A percentile compares a stretch with the other conserved stretches of the same genome.
Conservation (phyloP, 1,140 invertebrate genomes). For the Drepana arcuata region DNA sequence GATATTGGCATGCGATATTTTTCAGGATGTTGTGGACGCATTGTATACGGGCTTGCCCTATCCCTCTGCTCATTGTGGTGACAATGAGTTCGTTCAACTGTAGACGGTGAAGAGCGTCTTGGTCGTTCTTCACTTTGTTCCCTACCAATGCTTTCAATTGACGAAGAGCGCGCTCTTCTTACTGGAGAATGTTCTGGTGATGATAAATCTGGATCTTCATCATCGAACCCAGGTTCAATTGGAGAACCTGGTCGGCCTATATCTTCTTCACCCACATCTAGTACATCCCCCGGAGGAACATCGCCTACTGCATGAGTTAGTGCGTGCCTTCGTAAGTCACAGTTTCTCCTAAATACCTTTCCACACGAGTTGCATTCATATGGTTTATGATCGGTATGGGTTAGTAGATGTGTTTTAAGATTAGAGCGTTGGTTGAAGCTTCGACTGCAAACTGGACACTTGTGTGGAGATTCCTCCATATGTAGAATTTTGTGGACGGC, state of each 20-base stretch:
- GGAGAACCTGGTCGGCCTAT: conserved; percentile 62
- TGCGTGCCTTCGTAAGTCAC: conserved; percentile 87
- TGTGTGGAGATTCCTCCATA: conserved; percentile 93
- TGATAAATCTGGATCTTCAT: conserved; percentile 73
- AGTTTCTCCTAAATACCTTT: conserved; percentile 89
- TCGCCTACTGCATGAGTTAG: conserved; percentile 89
- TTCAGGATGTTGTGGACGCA: conserved; percentile 73
- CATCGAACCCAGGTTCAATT: conserved; percentile 72
- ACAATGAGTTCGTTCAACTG: conserved; percentile 76
- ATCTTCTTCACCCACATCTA: conserved; percentile 77
- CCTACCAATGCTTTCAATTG: conserved; percentile 58
- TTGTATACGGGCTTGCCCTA: conserved; percentile 76
- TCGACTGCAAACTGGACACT: conserved; percentile 90
- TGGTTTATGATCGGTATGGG: conserved; percentile 95
- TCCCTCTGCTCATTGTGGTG: conserved; percentile 75
- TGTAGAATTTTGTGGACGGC: conserved; percentile 95
- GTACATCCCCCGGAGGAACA: conserved; percentile 80
- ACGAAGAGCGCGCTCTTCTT: conserved; percentile 64
- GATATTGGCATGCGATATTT: conserved; percentile 44
- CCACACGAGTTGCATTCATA: conserved; percentile 94
- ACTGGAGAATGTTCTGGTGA: conserved; percentile 74
- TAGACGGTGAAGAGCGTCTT: conserved; percentile 45
- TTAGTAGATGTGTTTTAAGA: conserved; percentile 93
- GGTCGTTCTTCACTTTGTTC: conserved; percentile 57
- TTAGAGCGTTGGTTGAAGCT: conserved; percentile 94